Evolutionary conservation across 2,113 vertebrate genomes (phyloP).

Genomic region (Anser cygnoides): DNA sequence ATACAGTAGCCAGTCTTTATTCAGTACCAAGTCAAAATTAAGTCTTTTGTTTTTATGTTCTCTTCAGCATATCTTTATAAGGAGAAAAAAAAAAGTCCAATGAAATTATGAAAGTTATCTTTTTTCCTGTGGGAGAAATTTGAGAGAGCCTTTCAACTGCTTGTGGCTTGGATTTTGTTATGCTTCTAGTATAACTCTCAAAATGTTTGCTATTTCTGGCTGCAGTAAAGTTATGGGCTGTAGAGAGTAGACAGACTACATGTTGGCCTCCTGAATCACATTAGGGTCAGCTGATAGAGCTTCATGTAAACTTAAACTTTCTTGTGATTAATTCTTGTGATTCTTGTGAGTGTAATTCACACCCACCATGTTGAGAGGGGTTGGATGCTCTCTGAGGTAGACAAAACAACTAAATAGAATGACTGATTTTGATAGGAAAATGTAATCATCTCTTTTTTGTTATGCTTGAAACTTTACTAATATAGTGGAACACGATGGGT

Average conservation of each 20-base stretch:
- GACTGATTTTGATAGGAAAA: background rate
- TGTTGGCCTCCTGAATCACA: background rate
- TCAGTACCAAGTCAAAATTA: background rate
- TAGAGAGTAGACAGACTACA: background rate
- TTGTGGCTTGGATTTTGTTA: constrained; percentile 14
- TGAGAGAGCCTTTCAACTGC: background rate
- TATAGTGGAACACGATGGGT: background rate
- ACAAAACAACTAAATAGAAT: background rate
- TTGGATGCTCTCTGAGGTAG: background rate
- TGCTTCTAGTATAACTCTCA: background rate
- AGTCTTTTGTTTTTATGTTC: background rate
- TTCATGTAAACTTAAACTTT: background rate
- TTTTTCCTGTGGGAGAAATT: background rate
- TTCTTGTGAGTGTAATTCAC: background rate
- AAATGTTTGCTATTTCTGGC: background rate
- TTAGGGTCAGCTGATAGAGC: background rate
- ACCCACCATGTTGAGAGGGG: background rate
- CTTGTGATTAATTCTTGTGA: background rate
- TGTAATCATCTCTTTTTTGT: background rate
- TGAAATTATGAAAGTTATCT: background rate
- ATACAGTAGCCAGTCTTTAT: background rate
- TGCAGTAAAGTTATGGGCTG: background rate
- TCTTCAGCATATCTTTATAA: background rate
- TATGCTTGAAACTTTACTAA: background rate
- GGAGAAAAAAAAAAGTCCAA: background rate